phyloP scores from a whole-genome alignment of 2,888 invertebrate genomes.

The Melitaea athalia region DNA sequence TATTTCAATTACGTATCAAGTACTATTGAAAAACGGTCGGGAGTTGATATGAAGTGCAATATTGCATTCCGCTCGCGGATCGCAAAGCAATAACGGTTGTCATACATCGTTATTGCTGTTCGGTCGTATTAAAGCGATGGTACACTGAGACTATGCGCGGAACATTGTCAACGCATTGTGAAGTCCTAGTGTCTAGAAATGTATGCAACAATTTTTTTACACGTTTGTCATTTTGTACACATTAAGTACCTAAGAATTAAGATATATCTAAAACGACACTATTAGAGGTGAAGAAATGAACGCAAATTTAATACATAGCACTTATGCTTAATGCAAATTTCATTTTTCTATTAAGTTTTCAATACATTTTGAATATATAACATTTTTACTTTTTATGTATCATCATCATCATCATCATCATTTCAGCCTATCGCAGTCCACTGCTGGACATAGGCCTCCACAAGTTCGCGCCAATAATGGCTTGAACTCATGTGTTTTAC shows the following conservation, averaged over 20 bases:
- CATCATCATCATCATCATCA: too few relatives aligned
- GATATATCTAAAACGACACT: too few relatives aligned
- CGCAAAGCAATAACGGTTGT: conserved; percentile 63
- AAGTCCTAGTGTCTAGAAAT: neutral
- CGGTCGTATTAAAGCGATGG: conserved; percentile 21
- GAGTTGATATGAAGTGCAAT: conserved; percentile 44
- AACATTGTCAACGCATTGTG: neutral
- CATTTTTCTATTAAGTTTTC: neutral
- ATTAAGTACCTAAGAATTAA: too few relatives aligned
- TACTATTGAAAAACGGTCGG: conserved; percentile 19
- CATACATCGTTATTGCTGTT: conserved; percentile 44
- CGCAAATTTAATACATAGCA: conserved; percentile 1
- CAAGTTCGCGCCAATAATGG: too few relatives aligned
- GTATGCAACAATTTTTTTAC: too few relatives aligned
- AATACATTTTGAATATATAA: conserved; percentile 2
- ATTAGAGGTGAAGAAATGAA: neutral
- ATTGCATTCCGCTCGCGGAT: conserved; percentile 62
- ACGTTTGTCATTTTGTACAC: too few relatives aligned
- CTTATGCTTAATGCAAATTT: neutral
- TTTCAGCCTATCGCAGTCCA: too few relatives aligned
- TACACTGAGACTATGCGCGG: neutral
- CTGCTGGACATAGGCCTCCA: too few relatives aligned
- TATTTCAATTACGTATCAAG: conserved; percentile 22
- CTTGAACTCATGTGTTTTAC: too few relatives aligned
- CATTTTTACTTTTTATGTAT: neutral